A percentile compares a stretch with the other conserved stretches of the same genome.
These are phyloP conservation scores for Dynastes hyllus DNA, from an alignment of 2,888 invertebrate genomes.

Conservation along the genomic window DNA sequence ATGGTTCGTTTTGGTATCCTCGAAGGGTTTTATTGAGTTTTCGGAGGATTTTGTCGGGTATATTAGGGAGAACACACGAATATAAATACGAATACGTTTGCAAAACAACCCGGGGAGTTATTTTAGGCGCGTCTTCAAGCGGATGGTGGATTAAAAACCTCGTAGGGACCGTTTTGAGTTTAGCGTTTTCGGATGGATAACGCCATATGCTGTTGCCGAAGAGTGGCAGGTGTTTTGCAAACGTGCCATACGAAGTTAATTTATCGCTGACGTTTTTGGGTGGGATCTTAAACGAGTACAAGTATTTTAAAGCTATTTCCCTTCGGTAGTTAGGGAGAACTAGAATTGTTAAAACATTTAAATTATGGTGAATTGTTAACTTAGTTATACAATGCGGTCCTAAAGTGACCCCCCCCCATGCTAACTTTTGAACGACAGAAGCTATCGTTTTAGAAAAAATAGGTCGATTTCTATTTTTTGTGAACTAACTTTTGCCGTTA, in stretches of 20 bases:
- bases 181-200: neutral
- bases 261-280: neutral
- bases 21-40: slow-evolving; percentile 19
- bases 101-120: slow-evolving; percentile 9
- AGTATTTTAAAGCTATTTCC: neutral
- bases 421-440: too few species aligned
- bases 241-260: neutral
- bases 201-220: neutral
- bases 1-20: neutral
- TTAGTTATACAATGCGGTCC: too few species aligned
- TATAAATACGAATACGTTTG: slow-evolving; percentile 13
- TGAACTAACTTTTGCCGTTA: too few species aligned
- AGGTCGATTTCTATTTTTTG: too few species aligned
- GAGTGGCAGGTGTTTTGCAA: slow-evolving; percentile 7
- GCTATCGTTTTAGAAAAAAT: too few species aligned
- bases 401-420: too few species aligned
- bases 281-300: too few species aligned
- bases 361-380: too few species aligned
- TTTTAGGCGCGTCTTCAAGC: neutral
- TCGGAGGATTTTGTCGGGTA: neutral
- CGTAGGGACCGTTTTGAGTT: neutral
- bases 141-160: slow-evolving; percentile 12
- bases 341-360: too few species aligned
- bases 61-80: neutral
- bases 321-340: too few species aligned